Percentiles rank a stretch among this genome's conserved stretches.
phyloP scores from a whole-genome alignment of 2,888 invertebrate genomes.

The Hartigia nigra region DNA sequence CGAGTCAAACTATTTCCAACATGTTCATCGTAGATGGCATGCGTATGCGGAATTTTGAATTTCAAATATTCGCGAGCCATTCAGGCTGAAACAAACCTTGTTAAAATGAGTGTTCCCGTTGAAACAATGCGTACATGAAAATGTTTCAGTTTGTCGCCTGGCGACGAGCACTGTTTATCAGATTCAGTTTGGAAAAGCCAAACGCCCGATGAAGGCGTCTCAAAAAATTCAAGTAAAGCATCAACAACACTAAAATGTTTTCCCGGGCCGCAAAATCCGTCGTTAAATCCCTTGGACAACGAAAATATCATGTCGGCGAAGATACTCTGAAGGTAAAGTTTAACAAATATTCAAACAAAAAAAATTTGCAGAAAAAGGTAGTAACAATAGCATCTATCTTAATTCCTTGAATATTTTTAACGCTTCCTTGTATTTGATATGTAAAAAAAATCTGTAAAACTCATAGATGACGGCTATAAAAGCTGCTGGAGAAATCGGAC shows the following conservation, averaged over 20 bases:
- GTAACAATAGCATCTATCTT: neutral
- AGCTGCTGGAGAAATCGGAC: constrained; percentile 4
- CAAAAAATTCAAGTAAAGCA: constrained; percentile 47
- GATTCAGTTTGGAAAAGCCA: constrained; percentile 44
- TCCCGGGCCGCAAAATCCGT: constrained; percentile 54
- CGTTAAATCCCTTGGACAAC: constrained; percentile 43
- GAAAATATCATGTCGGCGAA: constrained; percentile 21
- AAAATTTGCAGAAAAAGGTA: neutral
- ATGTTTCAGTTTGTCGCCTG: constrained; percentile 1
- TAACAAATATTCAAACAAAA: neutral
- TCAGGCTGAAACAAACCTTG: neutral
- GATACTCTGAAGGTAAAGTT: constrained; percentile 12
- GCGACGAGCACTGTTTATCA: constrained; percentile 30
- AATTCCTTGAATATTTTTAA: neutral
- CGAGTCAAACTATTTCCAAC: neutral
- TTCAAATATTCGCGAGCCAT: neutral
- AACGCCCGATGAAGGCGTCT: constrained; percentile 40
- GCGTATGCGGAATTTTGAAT: neutral
- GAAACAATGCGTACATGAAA: neutral
- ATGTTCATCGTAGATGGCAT: neutral
- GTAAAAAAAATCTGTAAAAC: neutral
- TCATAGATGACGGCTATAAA: neutral
- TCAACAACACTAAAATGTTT: constrained; percentile 45
- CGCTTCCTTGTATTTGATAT: neutral
- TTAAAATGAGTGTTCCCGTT: neutral